Conservation (phyloP, 2,797 vertebrate species). For the Craterocephalus amniculus region DNA sequence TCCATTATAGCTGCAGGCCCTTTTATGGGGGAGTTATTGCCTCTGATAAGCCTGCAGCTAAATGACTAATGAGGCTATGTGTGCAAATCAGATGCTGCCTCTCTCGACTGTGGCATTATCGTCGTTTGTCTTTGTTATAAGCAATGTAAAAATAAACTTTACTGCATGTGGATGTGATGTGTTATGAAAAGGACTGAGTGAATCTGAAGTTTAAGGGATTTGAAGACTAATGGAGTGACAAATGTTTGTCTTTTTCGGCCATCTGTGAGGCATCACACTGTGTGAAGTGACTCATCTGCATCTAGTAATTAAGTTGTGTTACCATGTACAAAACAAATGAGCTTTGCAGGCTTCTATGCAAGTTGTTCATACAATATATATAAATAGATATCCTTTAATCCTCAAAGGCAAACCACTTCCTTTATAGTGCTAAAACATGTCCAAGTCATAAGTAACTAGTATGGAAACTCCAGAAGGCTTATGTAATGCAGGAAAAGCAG, state of each 20-base stretch:
- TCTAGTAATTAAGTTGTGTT: slow-evolving; percentile 20
- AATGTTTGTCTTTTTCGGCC: slow-evolving; percentile 14
- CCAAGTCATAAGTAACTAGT: slow-evolving; percentile 62
- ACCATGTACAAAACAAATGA: slow-evolving; percentile 29
- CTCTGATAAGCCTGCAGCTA: slow-evolving; percentile 46
- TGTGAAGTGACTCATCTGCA: slow-evolving; percentile 13
- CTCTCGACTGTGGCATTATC: slow-evolving; percentile 8
- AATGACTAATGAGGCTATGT: slow-evolving; percentile 56
- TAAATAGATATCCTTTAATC: slow-evolving; percentile 40
- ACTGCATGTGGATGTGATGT: slow-evolving; percentile 8
- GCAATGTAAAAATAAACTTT: not conserved
- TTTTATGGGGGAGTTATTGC: slow-evolving; percentile 50
- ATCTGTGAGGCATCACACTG: slow-evolving; percentile 35
- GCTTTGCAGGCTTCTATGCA: slow-evolving; percentile 40
- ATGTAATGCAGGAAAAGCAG: slow-evolving; percentile 59
- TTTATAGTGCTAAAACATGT: slow-evolving; percentile 49
- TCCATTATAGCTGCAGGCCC: slow-evolving; percentile 45
- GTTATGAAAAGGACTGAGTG: slow-evolving; percentile 37
- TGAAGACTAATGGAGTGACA: slow-evolving; percentile 14
- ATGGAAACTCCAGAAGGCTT: slow-evolving; percentile 77
- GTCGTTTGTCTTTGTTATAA: not conserved
- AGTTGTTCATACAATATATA: slow-evolving; percentile 29
- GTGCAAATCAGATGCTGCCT: slow-evolving; percentile 32
- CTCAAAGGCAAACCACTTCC: slow-evolving; percentile 59
- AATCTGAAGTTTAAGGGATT: slow-evolving; percentile 15